These are phyloP conservation scores for Zoanthus solanderi DNA, from an alignment of 92 coral and sea anemone species.

Conservation along the genomic window DNA sequence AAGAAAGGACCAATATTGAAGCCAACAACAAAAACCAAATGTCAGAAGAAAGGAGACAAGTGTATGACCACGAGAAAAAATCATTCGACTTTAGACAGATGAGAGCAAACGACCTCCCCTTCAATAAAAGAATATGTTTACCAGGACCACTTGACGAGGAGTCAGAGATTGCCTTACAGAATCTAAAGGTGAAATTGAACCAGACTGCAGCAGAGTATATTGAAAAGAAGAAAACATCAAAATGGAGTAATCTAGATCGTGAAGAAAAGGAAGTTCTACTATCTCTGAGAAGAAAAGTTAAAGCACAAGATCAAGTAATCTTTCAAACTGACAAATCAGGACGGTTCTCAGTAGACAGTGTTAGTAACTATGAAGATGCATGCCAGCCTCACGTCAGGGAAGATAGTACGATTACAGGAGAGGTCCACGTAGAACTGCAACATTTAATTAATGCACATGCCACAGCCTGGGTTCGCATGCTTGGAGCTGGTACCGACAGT, in stretches of 20 bases:
- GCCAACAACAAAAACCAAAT: neutral
- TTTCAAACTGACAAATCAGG: conserved; percentile 63
- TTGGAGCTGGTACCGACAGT: conserved; percentile 33
- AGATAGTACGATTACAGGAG: neutral
- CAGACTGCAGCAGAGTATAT: neutral
- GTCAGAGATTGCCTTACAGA: neutral
- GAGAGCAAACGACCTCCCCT: no score
- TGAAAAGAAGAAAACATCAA: neutral
- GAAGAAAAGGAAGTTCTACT: conserved; percentile 39
- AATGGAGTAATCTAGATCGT: neutral
- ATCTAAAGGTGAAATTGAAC: conserved; percentile 17
- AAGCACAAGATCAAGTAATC: conserved; percentile 33
- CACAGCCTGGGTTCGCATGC: conserved; percentile 47
- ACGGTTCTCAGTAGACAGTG: conserved; percentile 51
- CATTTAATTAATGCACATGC: conserved; percentile 42
- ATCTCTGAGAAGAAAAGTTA: conserved; percentile 33
- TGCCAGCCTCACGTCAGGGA: conserved; percentile 14
- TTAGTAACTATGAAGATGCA: neutral
- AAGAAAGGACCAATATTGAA: neutral
- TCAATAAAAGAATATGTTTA: no score
- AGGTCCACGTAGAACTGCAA: conserved; percentile 27
- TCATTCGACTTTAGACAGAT: neutral
- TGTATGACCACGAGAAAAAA: neutral
- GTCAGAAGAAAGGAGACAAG: neutral
- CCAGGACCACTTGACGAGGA: no score